A percentile compares a stretch with the other conserved stretches of the same genome.
These are phyloP conservation scores for Sebastes hopkinsi DNA, from an alignment of 2,797 vertebrate species.

Conservation along the genomic window DNA sequence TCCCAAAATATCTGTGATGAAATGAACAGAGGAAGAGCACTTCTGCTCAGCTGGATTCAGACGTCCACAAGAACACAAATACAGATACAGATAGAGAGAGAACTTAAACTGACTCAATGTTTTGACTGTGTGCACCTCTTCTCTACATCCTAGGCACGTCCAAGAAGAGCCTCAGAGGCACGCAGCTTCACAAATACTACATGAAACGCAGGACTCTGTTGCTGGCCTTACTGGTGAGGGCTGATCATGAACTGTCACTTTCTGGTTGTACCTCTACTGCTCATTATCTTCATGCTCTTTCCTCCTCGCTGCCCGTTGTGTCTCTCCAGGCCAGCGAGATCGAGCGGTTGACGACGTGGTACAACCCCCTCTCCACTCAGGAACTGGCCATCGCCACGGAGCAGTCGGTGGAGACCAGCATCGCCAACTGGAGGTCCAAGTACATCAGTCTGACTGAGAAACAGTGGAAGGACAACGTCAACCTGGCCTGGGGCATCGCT, in stretches of 20 bases:
- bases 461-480: constrained; percentile 98
- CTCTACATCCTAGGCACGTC: constrained; percentile 85
- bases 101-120: not conserved
- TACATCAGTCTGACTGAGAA: constrained; percentile 96
- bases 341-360: constrained; percentile 95
- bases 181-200: constrained; percentile 97
- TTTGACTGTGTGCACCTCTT: not conserved
- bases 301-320: not conserved
- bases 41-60: no score
- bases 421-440: constrained; percentile 97
- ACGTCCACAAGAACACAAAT: no score
- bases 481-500: constrained; percentile 96
- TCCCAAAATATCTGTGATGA: no score
- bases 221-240: constrained; percentile 90
- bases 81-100: no score
- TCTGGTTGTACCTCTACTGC: not conserved
- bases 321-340: constrained; percentile 92
- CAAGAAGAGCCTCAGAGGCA: constrained; percentile 96
- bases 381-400: constrained; percentile 90
- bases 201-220: constrained; percentile 95
- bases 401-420: constrained; percentile 94
- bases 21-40: no score
- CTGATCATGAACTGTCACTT: fast-evolving
- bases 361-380: constrained; percentile 94
- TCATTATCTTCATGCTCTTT: not conserved